A percentile compares a stretch with the other conserved stretches of the same genome.
Conservation (phyloP, 2,888 invertebrate genomes). For the Schizotus pectinicornis region DNA sequence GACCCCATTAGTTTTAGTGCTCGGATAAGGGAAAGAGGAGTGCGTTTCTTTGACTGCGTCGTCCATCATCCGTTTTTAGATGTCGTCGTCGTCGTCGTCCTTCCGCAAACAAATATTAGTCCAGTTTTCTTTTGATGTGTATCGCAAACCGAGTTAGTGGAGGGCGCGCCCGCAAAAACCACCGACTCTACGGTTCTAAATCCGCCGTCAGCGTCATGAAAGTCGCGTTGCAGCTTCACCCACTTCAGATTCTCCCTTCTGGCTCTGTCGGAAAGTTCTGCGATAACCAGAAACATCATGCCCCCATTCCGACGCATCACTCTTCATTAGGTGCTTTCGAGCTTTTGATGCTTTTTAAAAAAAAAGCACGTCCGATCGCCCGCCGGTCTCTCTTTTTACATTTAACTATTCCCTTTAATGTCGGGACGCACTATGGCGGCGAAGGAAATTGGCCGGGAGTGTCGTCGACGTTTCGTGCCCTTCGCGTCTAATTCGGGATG, state of each 20-base stretch:
- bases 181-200: not conserved
- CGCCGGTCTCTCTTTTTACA: constrained; percentile 33
- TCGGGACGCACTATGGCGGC: constrained; percentile 4
- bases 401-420: constrained; percentile 44
- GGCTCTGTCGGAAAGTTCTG: not conserved
- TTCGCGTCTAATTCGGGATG: constrained; percentile 11
- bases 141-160: constrained; percentile 10
- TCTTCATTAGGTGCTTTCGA: constrained; percentile 43
- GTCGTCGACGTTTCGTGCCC: constrained; percentile 9
- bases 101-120: constrained; percentile 15
- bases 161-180: not conserved
- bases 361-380: constrained; percentile 33
- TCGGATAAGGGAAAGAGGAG: too few relatives aligned
- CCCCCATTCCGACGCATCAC: constrained; percentile 45
- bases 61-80: too few relatives aligned
- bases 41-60: too few relatives aligned
- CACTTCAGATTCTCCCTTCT: not conserved
- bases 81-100: not conserved
- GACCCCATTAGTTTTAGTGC: too few relatives aligned
- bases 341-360: constrained; percentile 41
- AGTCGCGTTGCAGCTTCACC: constrained; percentile 2
- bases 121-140: constrained; percentile 17
- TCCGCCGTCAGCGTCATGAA: not conserved
- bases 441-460: constrained; percentile 11
- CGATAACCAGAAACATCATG: constrained; percentile 42